Evolutionary conservation across 2,888 invertebrate species (phyloP).

Genomic region (Hirtodrosophila confusa): DNA sequence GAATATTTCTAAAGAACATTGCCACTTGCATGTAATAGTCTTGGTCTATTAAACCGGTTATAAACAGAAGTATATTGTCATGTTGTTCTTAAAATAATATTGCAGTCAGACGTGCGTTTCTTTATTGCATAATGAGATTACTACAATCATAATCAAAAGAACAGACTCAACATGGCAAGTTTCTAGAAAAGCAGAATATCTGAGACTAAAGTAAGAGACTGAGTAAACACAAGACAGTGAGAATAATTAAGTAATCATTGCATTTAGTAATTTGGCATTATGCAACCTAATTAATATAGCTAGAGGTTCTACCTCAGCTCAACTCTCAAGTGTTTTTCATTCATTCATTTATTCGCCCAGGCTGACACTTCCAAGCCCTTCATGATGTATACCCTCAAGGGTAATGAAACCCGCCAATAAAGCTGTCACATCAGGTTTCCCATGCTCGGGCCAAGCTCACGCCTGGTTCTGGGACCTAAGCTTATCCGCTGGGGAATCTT

Average conservation of each 20-base stretch:
- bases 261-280: no score
- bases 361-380: no score
- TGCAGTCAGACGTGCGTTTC: slow-evolving; percentile 7
- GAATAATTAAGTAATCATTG: no score
- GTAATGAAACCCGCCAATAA: slow-evolving; percentile 15
- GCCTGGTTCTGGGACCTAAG: slow-evolving; percentile 5
- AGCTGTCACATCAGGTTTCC: slow-evolving; percentile 17
- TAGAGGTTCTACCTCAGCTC: no score
- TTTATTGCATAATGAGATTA: background rate
- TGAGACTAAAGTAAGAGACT: no score
- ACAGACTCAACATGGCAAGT: background rate
- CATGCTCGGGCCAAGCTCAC: slow-evolving; percentile 23
- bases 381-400: background rate
- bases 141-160: background rate
- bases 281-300: no score
- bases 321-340: background rate
- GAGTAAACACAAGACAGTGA: no score
- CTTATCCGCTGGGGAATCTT: slow-evolving; percentile 21
- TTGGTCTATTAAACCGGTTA: background rate
- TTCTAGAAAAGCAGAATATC: no score
- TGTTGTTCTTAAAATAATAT: slow-evolving; percentile 5
- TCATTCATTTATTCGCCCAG: no score
- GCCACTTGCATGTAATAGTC: slow-evolving; percentile 7
- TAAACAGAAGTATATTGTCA: slow-evolving; percentile 10
- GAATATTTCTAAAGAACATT: background rate